Percentiles rank a stretch among this genome's conserved stretches.
Evolutionary conservation across 2,888 invertebrate species (phyloP).

Genomic region (Andricus curvator): DNA sequence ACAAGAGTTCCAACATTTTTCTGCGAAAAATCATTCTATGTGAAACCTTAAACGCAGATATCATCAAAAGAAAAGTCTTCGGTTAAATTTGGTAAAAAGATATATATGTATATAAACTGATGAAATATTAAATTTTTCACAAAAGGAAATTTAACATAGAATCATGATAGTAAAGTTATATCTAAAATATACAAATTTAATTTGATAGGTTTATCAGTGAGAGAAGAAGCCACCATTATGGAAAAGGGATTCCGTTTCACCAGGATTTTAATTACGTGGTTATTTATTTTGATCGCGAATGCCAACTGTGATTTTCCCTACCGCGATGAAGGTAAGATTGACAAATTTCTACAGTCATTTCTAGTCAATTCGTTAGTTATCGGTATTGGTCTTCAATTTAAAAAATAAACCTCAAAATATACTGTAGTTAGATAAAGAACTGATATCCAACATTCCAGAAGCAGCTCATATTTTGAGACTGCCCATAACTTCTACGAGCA

Average conservation of each 20-base stretch:
- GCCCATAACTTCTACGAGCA: too few relatives aligned
- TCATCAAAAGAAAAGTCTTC: not conserved
- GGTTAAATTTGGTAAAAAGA: not conserved
- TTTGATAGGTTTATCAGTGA: slow-evolving; percentile 4
- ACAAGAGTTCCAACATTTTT: not conserved
- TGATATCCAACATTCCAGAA: not conserved
- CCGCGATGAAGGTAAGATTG: slow-evolving; percentile 13
- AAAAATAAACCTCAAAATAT: not conserved
- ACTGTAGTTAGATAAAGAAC: not conserved
- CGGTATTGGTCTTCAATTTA: not conserved
- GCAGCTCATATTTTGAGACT: not conserved
- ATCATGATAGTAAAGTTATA: not conserved
- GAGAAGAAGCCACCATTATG: not conserved
- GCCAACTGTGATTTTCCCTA: not conserved
- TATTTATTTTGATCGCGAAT: slow-evolving; percentile 15
- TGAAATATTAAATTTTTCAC: not conserved
- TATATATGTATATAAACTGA: not conserved
- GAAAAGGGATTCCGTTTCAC: slow-evolving; percentile 7
- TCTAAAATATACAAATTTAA: not conserved
- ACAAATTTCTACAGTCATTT: not conserved
- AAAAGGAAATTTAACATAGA: slow-evolving; percentile 13
- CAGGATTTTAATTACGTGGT: not conserved
- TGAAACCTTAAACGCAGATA: not conserved
- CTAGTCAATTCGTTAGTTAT: not conserved
- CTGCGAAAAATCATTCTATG: not conserved